Evolutionary conservation across 35 echinoderm and acorn worm genomes (phyloP).

Genomic region (Anneissia japonica): DNA sequence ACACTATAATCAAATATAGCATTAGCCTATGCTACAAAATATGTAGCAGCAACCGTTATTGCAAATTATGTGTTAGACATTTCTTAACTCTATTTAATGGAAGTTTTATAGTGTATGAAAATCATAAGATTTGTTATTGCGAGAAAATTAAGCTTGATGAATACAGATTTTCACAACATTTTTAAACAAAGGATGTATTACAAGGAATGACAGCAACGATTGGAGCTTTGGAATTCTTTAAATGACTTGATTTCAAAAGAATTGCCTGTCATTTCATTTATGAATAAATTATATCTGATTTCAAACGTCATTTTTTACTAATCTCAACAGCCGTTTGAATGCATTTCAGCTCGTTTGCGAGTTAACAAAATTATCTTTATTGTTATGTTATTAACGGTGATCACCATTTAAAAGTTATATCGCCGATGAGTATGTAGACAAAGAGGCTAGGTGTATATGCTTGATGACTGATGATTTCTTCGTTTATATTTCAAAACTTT

Average conservation of each 20-base stretch:
- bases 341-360: background rate
- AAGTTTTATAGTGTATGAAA: background rate
- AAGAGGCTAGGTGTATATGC: background rate
- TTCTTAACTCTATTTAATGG: background rate
- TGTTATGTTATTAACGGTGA: background rate
- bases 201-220: background rate
- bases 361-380: background rate
- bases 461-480: too few species aligned
- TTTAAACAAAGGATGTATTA: background rate
- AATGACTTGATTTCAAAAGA: background rate
- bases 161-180: background rate
- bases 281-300: background rate
- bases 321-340: background rate
- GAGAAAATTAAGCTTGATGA: background rate
- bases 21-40: too few species aligned
- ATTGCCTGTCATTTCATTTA: background rate
- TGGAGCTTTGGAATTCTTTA: background rate
- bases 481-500: too few species aligned
- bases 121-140: background rate
- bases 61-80: too few species aligned
- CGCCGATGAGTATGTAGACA: background rate
- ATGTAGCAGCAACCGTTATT: too few species aligned
- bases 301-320: background rate
- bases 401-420: background rate
- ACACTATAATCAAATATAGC: too few species aligned